A percentile compares a stretch with the other conserved stretches of the same genome.
phyloP scores from a whole-genome alignment of 2,888 invertebrate species.

The Craniophora ligustri region DNA sequence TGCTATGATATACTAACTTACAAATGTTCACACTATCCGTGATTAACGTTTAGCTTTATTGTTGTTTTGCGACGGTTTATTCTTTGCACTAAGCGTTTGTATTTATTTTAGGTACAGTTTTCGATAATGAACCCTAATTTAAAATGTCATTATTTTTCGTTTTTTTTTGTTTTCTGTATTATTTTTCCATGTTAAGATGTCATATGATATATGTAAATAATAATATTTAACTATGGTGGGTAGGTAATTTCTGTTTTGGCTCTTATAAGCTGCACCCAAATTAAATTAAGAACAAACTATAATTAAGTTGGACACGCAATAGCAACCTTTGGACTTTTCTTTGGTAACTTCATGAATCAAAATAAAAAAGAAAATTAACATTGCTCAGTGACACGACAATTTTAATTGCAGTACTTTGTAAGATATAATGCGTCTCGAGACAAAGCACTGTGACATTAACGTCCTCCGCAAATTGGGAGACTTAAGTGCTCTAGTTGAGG shows the following conservation, averaged over 20 bases:
- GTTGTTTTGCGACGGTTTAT: slow-evolving; percentile 25
- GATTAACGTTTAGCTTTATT: slow-evolving; percentile 64
- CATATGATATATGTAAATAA: no score
- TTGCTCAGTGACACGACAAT: slow-evolving; percentile 61
- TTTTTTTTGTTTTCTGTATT: no score
- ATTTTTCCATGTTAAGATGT: no score
- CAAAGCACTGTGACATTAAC: slow-evolving; percentile 81
- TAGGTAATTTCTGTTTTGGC: not conserved
- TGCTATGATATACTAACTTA: slow-evolving; percentile 81
- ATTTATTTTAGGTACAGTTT: slow-evolving; percentile 21
- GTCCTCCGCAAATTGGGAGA: slow-evolving; percentile 82
- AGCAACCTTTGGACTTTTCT: not conserved
- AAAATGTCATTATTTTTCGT: not conserved
- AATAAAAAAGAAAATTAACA: slow-evolving; percentile 59
- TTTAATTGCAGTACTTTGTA: slow-evolving; percentile 83
- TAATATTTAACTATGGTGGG: no score
- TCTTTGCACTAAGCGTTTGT: not conserved
- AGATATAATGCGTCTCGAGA: slow-evolving; percentile 79
- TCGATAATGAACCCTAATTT: slow-evolving; percentile 16
- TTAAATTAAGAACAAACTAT: not conserved
- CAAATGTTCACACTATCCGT: slow-evolving; percentile 69
- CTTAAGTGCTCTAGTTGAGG: slow-evolving; percentile 79
- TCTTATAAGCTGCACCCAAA: not conserved
- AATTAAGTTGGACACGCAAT: slow-evolving; percentile 1
- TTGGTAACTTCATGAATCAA: slow-evolving; percentile 23